phyloP scores from a whole-genome alignment of 2,797 vertebrate species.

The Petrocephalus sullivani region DNA sequence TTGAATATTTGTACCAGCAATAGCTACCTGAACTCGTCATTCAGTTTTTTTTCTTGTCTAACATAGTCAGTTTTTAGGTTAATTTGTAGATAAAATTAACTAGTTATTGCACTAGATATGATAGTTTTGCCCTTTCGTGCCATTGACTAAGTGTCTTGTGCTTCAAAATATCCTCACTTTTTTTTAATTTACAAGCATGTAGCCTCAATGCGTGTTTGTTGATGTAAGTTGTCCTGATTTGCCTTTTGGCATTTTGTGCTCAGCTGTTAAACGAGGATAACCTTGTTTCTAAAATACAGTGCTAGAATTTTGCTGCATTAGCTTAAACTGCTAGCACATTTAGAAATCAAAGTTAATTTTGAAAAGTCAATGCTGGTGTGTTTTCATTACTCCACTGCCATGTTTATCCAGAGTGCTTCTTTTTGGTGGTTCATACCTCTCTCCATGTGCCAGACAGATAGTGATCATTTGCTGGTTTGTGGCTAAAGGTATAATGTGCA shows the following conservation, averaged over 20 bases:
- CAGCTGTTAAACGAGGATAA: background rate
- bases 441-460: conserved; percentile 22
- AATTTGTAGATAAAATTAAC: background rate
- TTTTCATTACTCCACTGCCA: background rate
- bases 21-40: background rate
- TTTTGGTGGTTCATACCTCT: background rate
- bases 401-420: background rate
- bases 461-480: background rate
- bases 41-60: background rate
- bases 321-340: background rate
- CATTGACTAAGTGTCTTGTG: background rate
- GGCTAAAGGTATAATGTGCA: conserved; percentile 7
- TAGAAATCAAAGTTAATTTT: too few species aligned
- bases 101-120: background rate
- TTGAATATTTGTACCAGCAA: background rate
- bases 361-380: background rate
- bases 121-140: background rate
- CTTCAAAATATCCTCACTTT: background rate
- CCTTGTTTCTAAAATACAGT: background rate
- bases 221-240: background rate
- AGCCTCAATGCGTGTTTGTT: background rate
- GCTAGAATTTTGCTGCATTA: background rate
- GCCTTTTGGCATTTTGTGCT: background rate
- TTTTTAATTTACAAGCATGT: background rate
- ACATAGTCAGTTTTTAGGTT: background rate